These are phyloP conservation scores for Grantiella picta DNA, from an alignment of 2,113 vertebrate species.

Conservation along the genomic window DNA sequence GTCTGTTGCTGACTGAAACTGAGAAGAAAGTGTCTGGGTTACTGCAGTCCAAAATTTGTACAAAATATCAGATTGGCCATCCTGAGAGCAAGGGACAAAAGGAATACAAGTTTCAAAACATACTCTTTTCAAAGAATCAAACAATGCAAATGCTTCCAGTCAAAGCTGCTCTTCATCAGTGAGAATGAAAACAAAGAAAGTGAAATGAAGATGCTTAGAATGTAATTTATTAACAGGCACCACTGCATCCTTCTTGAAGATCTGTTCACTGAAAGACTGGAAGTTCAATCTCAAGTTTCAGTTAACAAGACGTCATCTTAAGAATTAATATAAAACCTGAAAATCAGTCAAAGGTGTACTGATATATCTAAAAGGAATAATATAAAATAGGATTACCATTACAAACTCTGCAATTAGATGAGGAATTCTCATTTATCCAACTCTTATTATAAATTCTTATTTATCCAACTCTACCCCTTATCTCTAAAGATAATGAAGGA, in stretches of 20 bases:
- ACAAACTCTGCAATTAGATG: not conserved
- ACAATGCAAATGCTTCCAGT: not conserved
- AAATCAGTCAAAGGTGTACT: not conserved
- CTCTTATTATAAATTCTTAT: too few relatives aligned
- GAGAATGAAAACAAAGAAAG: not conserved
- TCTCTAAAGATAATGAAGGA: not conserved
- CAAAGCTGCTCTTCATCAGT: not conserved
- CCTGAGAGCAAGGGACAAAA: constrained; percentile 72
- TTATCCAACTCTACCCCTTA: not conserved
- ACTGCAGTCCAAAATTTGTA: constrained; percentile 91
- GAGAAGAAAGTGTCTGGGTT: constrained; percentile 84
- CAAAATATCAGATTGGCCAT: constrained; percentile 90
- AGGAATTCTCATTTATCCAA: too few relatives aligned
- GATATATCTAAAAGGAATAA: not conserved
- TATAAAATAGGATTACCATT: not conserved
- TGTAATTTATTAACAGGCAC: not conserved
- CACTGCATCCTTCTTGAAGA: not conserved
- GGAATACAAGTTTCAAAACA: not conserved
- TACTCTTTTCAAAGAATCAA: not conserved
- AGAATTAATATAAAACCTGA: not conserved
- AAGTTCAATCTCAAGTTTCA: not conserved
- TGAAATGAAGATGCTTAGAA: not conserved
- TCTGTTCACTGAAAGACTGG: not conserved
- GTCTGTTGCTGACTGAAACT: constrained; percentile 87
- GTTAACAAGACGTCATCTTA: not conserved